These are phyloP conservation scores for Trichosurus vulpecula DNA, from an alignment of 2,797 vertebrate genomes.

Conservation along the genomic window DNA sequence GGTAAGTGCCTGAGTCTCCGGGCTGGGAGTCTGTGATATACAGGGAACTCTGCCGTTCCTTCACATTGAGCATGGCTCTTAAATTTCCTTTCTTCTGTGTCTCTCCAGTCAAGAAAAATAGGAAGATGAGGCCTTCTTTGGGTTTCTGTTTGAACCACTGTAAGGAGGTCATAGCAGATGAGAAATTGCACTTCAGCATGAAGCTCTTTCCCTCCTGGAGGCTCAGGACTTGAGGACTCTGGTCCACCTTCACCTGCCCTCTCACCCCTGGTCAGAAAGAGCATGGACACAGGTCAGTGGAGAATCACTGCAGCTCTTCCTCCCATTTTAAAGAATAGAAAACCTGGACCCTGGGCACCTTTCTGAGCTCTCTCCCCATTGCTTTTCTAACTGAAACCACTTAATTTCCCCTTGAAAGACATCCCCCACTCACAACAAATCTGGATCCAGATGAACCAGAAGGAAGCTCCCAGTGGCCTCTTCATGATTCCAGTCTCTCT, in stretches of 20 bases:
- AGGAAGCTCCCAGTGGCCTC: neutral
- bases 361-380: neutral
- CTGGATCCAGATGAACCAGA: slow-evolving; percentile 6
- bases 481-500: neutral
- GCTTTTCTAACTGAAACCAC: neutral
- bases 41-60: slow-evolving; percentile 7
- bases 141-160: slow-evolving; percentile 17
- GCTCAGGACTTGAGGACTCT: slow-evolving; percentile 10
- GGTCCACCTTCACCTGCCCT: slow-evolving; percentile 14
- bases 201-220: neutral
- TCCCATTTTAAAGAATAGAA: neutral
- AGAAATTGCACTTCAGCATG: slow-evolving; percentile 27
- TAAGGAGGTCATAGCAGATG: neutral
- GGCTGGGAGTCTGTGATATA: slow-evolving; percentile 11
- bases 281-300: neutral
- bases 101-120: slow-evolving; percentile 43
- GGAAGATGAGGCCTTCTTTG: neutral
- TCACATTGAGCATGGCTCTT: rapidly evolving
- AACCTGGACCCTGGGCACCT: neutral
- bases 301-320: neutral
- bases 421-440: slow-evolving; percentile 16
- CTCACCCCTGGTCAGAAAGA: slow-evolving; percentile 14
- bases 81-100: slow-evolving; percentile 45
- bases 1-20: slow-evolving; percentile 63
- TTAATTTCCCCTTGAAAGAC: neutral